Evolutionary conservation across 2,888 invertebrate genomes (phyloP).

Genomic region (Zaprionus bogoriensis): DNA sequence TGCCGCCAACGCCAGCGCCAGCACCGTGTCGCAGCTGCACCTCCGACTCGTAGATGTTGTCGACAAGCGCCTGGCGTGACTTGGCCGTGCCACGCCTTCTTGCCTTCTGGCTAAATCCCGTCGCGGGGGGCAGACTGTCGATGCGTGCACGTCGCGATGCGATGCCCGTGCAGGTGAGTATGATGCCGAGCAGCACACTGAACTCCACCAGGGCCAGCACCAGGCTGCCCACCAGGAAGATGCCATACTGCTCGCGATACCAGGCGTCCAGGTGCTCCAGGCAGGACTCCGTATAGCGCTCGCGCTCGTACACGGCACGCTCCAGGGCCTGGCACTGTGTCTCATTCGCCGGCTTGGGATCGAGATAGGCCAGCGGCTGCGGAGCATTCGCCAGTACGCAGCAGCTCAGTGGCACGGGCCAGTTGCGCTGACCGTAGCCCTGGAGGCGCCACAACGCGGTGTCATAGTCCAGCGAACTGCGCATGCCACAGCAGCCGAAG

Average conservation of each 20-base stretch:
- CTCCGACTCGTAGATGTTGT: constrained; percentile 81
- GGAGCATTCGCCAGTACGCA: constrained; percentile 86
- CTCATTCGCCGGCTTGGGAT: constrained; percentile 89
- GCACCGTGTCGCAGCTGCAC: constrained; percentile 59
- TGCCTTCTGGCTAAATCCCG: constrained; percentile 19
- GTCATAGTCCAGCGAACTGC: constrained; percentile 90
- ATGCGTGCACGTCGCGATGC: constrained; percentile 60
- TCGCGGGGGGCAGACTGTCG: constrained; percentile 18
- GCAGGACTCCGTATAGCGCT: constrained; percentile 84
- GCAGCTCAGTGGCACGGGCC: constrained; percentile 88
- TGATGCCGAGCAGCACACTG: constrained; percentile 87
- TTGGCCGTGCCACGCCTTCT: constrained; percentile 47
- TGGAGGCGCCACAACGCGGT: constrained; percentile 91
- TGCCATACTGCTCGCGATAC: constrained; percentile 89
- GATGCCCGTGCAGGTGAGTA: constrained; percentile 88
- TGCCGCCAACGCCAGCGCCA: constrained; percentile 9
- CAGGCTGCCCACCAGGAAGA: constrained; percentile 87
- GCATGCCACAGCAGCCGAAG: constrained; percentile 91
- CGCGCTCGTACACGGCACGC: constrained; percentile 74
- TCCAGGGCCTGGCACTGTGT: constrained; percentile 87
- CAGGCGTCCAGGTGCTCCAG: constrained; percentile 88
- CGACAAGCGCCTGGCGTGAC: constrained; percentile 74
- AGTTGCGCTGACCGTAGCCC: constrained; percentile 87
- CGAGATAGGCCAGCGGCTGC: constrained; percentile 86
- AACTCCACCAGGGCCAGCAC: constrained; percentile 89